Conservation (phyloP, 2,888 invertebrate genomes). For the Ochropacha duplaris region DNA sequence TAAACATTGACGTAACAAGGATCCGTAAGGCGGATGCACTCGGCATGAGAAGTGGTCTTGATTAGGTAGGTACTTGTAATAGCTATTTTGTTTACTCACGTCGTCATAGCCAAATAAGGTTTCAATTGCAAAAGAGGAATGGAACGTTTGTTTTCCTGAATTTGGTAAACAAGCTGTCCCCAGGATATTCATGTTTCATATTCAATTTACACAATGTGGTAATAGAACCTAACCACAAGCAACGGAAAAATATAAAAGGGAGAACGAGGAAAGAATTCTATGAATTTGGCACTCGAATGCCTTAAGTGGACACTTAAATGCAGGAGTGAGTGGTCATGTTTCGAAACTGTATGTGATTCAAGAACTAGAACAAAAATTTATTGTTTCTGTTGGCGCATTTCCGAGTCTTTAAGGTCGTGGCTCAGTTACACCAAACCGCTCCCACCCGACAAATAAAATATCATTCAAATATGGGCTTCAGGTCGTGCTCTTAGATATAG, state of each 20-base stretch:
- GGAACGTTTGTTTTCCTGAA: not conserved
- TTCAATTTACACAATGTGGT: not conserved
- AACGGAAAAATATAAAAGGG: not conserved
- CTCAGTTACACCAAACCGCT: no score
- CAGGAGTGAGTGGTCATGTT: not conserved
- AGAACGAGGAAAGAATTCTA: not conserved
- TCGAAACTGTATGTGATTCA: not conserved
- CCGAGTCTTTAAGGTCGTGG: not conserved
- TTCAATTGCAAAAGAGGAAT: not conserved
- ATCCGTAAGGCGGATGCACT: not conserved
- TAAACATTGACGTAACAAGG: not conserved
- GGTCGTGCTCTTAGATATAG: no score
- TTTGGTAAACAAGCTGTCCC: not conserved
- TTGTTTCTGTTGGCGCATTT: not conserved
- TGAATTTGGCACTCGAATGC: not conserved
- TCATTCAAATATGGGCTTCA: no score
- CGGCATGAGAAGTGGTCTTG: not conserved
- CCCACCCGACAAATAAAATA: no score
- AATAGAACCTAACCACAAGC: not conserved
- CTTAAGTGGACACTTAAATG: not conserved
- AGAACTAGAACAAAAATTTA: not conserved
- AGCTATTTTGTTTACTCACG: slow-evolving; percentile 1
- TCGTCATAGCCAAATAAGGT: not conserved
- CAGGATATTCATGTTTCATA: not conserved
- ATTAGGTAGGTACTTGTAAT: slow-evolving; percentile 3